phyloP scores from a whole-genome alignment of 2,797 vertebrate species.

The Enteromius trimaculatus region DNA sequence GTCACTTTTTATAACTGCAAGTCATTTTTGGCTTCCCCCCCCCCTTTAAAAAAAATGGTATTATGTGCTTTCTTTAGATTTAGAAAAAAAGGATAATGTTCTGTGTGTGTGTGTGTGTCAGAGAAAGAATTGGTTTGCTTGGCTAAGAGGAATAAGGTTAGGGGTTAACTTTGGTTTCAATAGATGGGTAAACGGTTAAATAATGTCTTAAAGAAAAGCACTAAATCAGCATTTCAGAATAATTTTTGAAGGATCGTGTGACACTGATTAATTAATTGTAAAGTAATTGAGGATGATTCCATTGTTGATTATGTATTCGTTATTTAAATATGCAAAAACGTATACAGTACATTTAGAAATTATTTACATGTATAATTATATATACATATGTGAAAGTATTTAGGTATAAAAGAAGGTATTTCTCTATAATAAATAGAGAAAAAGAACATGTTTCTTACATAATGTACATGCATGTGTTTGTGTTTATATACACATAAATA shows the following conservation, averaged over 20 bases:
- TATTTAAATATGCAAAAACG: no score
- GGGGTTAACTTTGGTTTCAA: background rate
- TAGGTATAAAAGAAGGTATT: no score
- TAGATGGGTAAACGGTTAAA: background rate
- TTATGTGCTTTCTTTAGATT: slow-evolving; percentile 25
- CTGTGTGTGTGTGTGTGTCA: background rate
- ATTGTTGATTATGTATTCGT: no score
- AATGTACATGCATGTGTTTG: no score
- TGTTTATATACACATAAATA: no score
- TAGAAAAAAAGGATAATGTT: background rate
- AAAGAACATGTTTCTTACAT: no score
- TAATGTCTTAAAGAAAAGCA: background rate
- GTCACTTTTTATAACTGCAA: slow-evolving; percentile 68
- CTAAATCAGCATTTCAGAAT: background rate
- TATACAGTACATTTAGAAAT: no score
- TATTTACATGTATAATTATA: no score
- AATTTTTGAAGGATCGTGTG: background rate
- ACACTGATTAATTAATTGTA: background rate
- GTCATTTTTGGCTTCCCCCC: slow-evolving; percentile 45
- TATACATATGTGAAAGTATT: no score
- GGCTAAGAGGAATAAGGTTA: background rate
- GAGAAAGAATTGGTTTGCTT: background rate
- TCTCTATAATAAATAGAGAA: no score
- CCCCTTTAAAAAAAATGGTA: background rate
- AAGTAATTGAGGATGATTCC: no score